Conservation (phyloP, 2,888 invertebrate genomes). For the Diaperis boleti region DNA sequence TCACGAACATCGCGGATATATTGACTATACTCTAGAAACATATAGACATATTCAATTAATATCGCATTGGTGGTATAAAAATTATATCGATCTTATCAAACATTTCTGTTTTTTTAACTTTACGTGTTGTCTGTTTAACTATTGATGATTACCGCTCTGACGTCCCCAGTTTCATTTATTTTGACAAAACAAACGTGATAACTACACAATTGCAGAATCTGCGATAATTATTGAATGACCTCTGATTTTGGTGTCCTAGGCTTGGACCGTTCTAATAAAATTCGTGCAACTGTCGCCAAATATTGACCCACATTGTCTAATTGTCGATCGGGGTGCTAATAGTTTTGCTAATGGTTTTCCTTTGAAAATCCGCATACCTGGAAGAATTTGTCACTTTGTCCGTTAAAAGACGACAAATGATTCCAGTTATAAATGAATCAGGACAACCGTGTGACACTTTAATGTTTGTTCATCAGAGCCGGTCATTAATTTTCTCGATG, state of each 20-base stretch:
- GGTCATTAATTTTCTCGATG: slow-evolving; percentile 23
- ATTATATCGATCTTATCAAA: no score
- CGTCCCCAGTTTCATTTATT: no score
- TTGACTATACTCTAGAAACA: no score
- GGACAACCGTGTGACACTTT: slow-evolving; percentile 35
- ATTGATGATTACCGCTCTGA: no score
- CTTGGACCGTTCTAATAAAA: no score
- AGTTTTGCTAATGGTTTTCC: slow-evolving; percentile 50
- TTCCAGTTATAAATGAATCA: slow-evolving; percentile 38
- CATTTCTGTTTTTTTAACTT: no score
- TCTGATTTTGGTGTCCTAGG: neutral
- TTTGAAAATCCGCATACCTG: slow-evolving; percentile 42
- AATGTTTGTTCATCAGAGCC: slow-evolving; percentile 31
- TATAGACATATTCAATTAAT: no score
- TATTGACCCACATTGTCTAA: slow-evolving; percentile 38
- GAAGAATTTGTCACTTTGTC: slow-evolving; percentile 42
- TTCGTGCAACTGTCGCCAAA: slow-evolving; percentile 27
- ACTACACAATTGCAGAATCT: neutral
- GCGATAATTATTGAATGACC: neutral
- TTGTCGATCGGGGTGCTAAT: slow-evolving; percentile 47
- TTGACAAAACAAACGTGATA: no score
- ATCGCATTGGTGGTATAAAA: no score
- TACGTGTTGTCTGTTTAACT: no score
- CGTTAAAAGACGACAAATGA: slow-evolving; percentile 38
- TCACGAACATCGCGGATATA: no score